These are phyloP conservation scores for Aphaenogaster ashmeadi DNA, from an alignment of 1,140 invertebrate species.

Conservation along the genomic window DNA sequence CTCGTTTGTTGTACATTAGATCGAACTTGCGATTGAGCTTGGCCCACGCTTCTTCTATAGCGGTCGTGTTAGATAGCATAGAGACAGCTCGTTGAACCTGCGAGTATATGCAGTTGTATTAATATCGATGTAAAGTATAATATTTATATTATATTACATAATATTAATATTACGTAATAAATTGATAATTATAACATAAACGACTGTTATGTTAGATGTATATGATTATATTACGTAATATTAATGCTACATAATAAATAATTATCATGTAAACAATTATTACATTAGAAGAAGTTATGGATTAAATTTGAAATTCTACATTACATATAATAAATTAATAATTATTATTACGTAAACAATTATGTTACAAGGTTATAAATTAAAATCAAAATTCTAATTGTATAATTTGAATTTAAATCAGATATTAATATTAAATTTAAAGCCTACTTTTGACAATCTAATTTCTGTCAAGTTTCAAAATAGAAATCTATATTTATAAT, in stretches of 20 bases:
- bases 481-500: background rate
- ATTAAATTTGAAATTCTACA: conserved; percentile 6
- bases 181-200: background rate
- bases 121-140: background rate
- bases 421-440: background rate
- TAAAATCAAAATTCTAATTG: background rate
- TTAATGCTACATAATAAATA: background rate
- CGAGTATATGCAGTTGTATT: background rate
- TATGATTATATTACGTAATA: background rate
- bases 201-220: background rate
- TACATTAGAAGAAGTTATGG: background rate
- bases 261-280: background rate
- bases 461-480: background rate
- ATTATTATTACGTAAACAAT: conserved; percentile 1
- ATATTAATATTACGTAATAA: background rate
- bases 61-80: conserved; percentile 86
- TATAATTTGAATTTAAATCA: background rate
- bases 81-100: conserved; percentile 89
- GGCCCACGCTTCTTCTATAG: conserved; percentile 92
- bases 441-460: background rate
- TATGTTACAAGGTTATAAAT: conserved; percentile 10
- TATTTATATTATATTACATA: background rate
- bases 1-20: conserved; percentile 92
- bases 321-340: background rate
- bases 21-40: conserved; percentile 92